Percentiles rank a stretch among this genome's conserved stretches.
phyloP scores from a whole-genome alignment of 2,888 invertebrate species.

The Andrena camellia region DNA sequence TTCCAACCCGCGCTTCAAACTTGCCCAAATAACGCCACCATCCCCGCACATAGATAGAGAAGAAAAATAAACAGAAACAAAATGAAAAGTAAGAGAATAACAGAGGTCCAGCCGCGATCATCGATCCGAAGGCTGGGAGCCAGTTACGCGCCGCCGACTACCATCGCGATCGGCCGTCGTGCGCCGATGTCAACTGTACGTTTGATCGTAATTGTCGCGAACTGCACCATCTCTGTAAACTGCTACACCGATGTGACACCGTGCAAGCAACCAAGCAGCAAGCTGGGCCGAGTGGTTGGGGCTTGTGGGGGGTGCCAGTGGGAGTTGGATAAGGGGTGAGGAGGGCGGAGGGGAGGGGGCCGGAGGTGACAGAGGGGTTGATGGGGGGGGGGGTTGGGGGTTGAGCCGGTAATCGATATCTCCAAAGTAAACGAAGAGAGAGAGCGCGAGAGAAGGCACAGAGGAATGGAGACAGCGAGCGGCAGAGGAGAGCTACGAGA shows the following conservation, averaged over 20 bases:
- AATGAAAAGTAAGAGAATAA: not conserved
- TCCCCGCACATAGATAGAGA: not conserved
- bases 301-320: constrained; percentile 63
- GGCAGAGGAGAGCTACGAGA: constrained; percentile 38
- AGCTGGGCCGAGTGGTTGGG: constrained; percentile 74
- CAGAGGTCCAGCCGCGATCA: constrained; percentile 22
- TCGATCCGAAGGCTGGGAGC: constrained; percentile 38
- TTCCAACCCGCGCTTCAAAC: not conserved
- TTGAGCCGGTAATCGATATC: constrained; percentile 84
- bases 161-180: constrained; percentile 48
- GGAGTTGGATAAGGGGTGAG: constrained; percentile 66
- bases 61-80: not conserved
- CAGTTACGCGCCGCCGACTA: constrained; percentile 42
- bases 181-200: constrained; percentile 67
- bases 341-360: constrained; percentile 76
- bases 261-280: constrained; percentile 78
- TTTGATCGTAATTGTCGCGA: constrained; percentile 76
- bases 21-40: not conserved
- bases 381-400: constrained; percentile 79
- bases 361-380: constrained; percentile 71
- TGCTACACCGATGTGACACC: constrained; percentile 83
- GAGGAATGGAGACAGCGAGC: constrained; percentile 48
- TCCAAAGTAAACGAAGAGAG: constrained; percentile 84
- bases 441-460: constrained; percentile 67
- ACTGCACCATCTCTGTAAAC: constrained; percentile 79